Percentiles rank a stretch among this genome's conserved stretches.
These are phyloP conservation scores for Drosophila carrolli DNA, from an alignment of 1,140 invertebrate genomes.

Conservation along the genomic window DNA sequence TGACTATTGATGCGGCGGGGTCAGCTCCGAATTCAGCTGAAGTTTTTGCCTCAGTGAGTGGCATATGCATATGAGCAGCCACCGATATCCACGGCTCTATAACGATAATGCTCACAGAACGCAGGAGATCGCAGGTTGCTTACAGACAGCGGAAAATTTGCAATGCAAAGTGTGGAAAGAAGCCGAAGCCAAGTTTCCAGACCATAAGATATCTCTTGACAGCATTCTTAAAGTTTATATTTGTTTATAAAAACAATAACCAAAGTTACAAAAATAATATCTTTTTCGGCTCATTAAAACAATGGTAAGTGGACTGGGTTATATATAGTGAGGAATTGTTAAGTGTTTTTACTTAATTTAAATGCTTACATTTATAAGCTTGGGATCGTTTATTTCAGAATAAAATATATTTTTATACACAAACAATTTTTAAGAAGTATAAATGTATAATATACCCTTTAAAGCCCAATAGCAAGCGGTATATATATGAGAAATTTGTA, in stretches of 20 bases:
- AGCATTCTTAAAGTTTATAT: not conserved
- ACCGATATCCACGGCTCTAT: constrained; percentile 47
- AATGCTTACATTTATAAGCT: no score
- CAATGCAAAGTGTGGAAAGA: constrained; percentile 60
- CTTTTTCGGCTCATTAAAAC: no score
- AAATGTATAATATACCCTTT: not conserved
- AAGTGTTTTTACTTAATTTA: no score
- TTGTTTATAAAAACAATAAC: not conserved
- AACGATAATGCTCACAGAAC: constrained; percentile 69
- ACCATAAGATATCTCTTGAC: not conserved
- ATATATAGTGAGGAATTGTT: no score
- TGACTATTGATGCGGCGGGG: constrained; percentile 75
- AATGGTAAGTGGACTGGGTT: no score
- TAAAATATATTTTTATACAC: no score
- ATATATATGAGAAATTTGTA: constrained; percentile 43
- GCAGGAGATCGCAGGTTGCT: constrained; percentile 63
- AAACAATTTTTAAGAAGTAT: no score
- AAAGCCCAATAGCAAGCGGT: not conserved
- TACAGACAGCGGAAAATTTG: constrained; percentile 53
- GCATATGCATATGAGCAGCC: constrained; percentile 76
- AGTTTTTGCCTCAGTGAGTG: constrained; percentile 39
- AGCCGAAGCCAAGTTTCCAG: constrained; percentile 2
- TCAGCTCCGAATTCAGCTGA: constrained; percentile 23
- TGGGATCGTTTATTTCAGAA: no score
- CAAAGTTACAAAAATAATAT: no score